These are phyloP conservation scores for Apamea sordens DNA, from an alignment of 2,888 invertebrate genomes.

Conservation along the genomic window DNA sequence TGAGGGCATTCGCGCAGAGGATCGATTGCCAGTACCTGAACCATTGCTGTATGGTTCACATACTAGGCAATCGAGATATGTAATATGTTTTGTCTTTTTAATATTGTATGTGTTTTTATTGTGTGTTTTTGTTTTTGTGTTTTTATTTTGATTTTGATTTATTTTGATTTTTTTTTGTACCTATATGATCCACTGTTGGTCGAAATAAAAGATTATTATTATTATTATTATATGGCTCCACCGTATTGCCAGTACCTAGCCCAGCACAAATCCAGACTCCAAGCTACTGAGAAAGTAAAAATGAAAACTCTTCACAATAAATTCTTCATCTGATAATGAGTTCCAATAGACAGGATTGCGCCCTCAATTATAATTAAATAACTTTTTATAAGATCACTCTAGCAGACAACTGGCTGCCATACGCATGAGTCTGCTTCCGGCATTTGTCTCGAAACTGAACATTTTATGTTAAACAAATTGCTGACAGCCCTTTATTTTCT, in stretches of 20 bases:
- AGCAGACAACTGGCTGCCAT: background rate
- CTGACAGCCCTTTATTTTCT: conserved; percentile 1
- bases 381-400: background rate
- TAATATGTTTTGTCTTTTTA: too few species aligned
- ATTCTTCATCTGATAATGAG: background rate
- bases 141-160: too few species aligned
- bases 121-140: too few species aligned
- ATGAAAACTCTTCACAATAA: background rate
- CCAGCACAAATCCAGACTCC: background rate
- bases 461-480: background rate
- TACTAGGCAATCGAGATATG: too few species aligned
- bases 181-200: too few species aligned
- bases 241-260: background rate
- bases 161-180: too few species aligned
- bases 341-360: conserved; percentile 1
- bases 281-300: background rate
- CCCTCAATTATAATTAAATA: conserved; percentile 2
- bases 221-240: background rate
- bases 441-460: background rate
- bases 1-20: too few species aligned
- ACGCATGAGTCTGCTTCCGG: background rate
- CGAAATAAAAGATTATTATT: too few species aligned
- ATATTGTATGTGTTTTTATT: too few species aligned
- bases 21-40: too few species aligned
- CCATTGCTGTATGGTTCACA: too few species aligned